A percentile compares a stretch with the other conserved stretches of the same genome.
phyloP scores from a whole-genome alignment of 2,888 invertebrate species.

The Dryocosmus kuriphilus region DNA sequence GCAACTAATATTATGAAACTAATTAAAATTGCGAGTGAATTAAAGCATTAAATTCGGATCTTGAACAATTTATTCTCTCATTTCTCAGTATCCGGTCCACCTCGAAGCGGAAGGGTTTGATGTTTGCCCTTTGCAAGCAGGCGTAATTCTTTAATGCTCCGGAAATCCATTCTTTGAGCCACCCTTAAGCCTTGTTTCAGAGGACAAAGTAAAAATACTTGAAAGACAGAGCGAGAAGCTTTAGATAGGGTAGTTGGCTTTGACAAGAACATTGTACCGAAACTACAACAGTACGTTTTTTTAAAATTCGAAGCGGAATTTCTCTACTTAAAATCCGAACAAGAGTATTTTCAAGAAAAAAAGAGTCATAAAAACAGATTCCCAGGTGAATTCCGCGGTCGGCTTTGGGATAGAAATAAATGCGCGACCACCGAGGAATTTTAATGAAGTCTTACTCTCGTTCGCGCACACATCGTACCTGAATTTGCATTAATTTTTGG shows the following conservation, averaged over 20 bases:
- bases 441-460: constrained; percentile 65
- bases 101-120: constrained; percentile 10
- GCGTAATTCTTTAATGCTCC: constrained; percentile 27
- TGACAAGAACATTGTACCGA: background rate
- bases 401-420: constrained; percentile 62
- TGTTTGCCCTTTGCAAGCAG: constrained; percentile 35
- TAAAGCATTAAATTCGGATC: background rate
- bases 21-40: background rate
- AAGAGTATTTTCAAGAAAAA: constrained; percentile 53
- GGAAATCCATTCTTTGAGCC: constrained; percentile 26
- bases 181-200: constrained; percentile 32
- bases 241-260: constrained; percentile 13
- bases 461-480: constrained; percentile 49
- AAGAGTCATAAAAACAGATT: constrained; percentile 54
- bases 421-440: constrained; percentile 62
- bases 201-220: constrained; percentile 33
- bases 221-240: background rate
- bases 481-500: constrained; percentile 60
- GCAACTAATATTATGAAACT: background rate
- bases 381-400: constrained; percentile 57
- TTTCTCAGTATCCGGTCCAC: background rate
- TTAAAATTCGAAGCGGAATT: constrained; percentile 9
- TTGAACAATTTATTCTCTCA: background rate
- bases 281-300: background rate
- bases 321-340: constrained; percentile 43